These are phyloP conservation scores for Erpobdella octoculata DNA, from an alignment of 2,888 invertebrate genomes.

Conservation along the genomic window DNA sequence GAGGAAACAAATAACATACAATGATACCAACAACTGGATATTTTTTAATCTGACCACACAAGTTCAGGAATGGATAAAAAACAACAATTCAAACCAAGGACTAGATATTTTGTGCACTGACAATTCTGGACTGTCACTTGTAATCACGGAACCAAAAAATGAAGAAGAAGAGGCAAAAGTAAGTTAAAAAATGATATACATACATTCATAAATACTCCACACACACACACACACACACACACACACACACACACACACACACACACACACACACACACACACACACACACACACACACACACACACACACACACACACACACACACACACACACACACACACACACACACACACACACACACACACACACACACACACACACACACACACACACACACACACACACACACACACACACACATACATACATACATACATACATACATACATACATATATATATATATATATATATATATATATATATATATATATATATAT, in stretches of 20 bases:
- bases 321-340: constrained; percentile 9
- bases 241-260: too few species aligned
- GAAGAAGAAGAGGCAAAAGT: constrained; percentile 22
- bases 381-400: constrained; percentile 5
- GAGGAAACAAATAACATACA: not conserved
- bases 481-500: not conserved
- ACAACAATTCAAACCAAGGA: constrained; percentile 11
- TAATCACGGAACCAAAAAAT: constrained; percentile 3
- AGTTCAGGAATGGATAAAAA: constrained; percentile 15
- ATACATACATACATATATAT: not conserved
- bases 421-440: constrained; percentile 10
- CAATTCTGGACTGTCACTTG: constrained; percentile 10
- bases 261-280: not conserved
- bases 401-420: not conserved
- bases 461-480: constrained; percentile 4
- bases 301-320: constrained; percentile 5
- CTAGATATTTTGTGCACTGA: constrained; percentile 11
- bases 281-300: not conserved
- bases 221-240: too few species aligned
- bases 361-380: constrained; percentile 5
- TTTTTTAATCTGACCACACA: constrained; percentile 7
- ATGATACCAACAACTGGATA: constrained; percentile 21
- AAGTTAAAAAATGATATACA: too few species aligned
- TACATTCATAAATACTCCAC: too few species aligned
- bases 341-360: constrained; percentile 4